Evolutionary conservation across 1,140 invertebrate genomes (phyloP).

Genomic region (Pachyrhynchus sulphureomaculatus): DNA sequence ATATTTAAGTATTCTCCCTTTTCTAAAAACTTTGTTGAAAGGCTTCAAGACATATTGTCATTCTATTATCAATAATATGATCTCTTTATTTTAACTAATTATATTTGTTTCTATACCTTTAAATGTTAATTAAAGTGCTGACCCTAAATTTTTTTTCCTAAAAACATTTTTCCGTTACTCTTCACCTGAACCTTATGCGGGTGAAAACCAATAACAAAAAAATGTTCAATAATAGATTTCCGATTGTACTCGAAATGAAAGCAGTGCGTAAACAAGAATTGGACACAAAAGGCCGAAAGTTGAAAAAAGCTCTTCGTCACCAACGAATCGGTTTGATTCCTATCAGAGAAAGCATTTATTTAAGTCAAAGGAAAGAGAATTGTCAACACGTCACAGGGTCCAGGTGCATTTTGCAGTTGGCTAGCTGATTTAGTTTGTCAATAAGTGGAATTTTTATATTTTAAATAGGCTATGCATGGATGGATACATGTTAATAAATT

Average conservation of each 20-base stretch:
- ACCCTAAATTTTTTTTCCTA: too few relatives aligned
- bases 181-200: not conserved
- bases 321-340: conserved; percentile 10
- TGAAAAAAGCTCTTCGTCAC: conserved; percentile 15
- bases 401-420: conserved; percentile 14
- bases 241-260: conserved; percentile 6
- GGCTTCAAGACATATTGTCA: too few relatives aligned
- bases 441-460: not conserved
- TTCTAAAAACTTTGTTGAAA: too few relatives aligned
- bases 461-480: not conserved
- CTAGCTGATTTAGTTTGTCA: not conserved
- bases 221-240: conserved; percentile 6
- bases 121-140: too few relatives aligned
- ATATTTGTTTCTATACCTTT: too few relatives aligned
- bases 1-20: too few relatives aligned
- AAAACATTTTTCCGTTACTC: too few relatives aligned
- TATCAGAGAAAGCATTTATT: conserved; percentile 10
- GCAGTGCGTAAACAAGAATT: conserved; percentile 11
- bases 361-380: conserved; percentile 14
- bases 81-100: too few relatives aligned
- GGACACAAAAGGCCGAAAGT: conserved; percentile 10
- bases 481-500: not conserved
- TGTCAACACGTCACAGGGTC: conserved; percentile 14
- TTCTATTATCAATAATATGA: too few relatives aligned
- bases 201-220: not conserved